Percentiles rank a stretch among this genome's conserved stretches.
These are phyloP conservation scores for Agonopterix arenella DNA, from an alignment of 2,888 invertebrate species.

Conservation along the genomic window DNA sequence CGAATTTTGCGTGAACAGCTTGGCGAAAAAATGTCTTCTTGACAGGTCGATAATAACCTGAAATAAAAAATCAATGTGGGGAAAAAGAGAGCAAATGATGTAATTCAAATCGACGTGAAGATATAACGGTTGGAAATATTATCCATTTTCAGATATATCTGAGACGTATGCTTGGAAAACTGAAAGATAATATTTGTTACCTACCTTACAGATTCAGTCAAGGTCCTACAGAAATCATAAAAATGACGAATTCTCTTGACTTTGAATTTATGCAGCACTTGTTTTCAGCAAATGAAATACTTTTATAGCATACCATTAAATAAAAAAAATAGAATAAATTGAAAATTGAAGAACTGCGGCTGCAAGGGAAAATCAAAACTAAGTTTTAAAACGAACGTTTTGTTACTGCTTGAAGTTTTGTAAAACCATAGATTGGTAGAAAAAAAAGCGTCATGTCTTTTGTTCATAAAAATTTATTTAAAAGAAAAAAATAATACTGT, in stretches of 20 bases:
- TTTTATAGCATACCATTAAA: slow-evolving; percentile 27
- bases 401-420: slow-evolving; percentile 19
- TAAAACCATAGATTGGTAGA: no score
- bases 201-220: slow-evolving; percentile 4
- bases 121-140: slow-evolving; percentile 12
- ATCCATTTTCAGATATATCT: slow-evolving; percentile 23
- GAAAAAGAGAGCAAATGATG: slow-evolving; percentile 26
- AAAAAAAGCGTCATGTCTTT: no score
- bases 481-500: no score
- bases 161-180: slow-evolving; percentile 5
- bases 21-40: slow-evolving; percentile 71
- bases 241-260: slow-evolving; percentile 3
- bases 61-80: slow-evolving; percentile 70
- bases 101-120: slow-evolving; percentile 8
- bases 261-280: slow-evolving; percentile 10
- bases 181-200: neutral
- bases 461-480: no score
- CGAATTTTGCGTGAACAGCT: slow-evolving; percentile 61
- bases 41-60: slow-evolving; percentile 76
- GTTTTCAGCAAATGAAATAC: slow-evolving; percentile 20
- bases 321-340: slow-evolving; percentile 31
- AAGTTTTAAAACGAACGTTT: slow-evolving; percentile 38
- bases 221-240: slow-evolving; percentile 3
- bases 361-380: slow-evolving; percentile 56
- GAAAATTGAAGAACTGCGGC: slow-evolving; percentile 44